Evolutionary conservation across 2,888 invertebrate genomes (phyloP), one percentile per base, ranked within the genome.

Genomic region (Ernsta delagoae): DNA sequence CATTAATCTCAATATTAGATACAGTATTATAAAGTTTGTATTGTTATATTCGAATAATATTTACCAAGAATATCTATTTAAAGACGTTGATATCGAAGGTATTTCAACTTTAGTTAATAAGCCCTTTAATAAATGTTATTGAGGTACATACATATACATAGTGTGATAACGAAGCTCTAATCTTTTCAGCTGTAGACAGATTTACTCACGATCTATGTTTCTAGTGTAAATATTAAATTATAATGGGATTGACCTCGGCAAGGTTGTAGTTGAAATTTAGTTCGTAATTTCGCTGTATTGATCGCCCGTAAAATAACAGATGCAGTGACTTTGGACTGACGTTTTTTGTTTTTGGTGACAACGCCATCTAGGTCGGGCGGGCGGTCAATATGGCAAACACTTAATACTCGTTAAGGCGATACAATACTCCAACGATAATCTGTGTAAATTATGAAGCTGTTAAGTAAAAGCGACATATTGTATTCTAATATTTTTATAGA

Each of bases 401-500:
- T 79, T 79, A 81, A 76, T 62, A 68, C 57, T 68, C 54, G 31
- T 65, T 68, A 84, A 81, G 74, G 75, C 79, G 86, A 87, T 83
- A 53, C 9, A 87, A 87, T 89, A 90, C 88, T 90, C 88, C 88
- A 89, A 88, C 83, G 83, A 85, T 87, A 83, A 85, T 84, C 83
- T 85, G 87, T 87, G 85, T 87, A 86, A 87, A 86, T 85, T 84
- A 81, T 84, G 84, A 87, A 82, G 81, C 83, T 87, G 86, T 82
- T 81, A 84, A 84, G 84, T 83, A 82, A 82, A 78, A 82, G 82
- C 82, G 83, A 86, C 84, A 83, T 84, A 81, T 77, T 83, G 86
- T 92, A 90, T 91, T 92, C 91, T 91, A 92, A 92, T 92, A 92
- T 92, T 93, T 93, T 93, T 93, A 92, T 92, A 92, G 92, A 90